Conservation (phyloP, 2,113 vertebrate genomes). For the Ammodytes marinus region DNA sequence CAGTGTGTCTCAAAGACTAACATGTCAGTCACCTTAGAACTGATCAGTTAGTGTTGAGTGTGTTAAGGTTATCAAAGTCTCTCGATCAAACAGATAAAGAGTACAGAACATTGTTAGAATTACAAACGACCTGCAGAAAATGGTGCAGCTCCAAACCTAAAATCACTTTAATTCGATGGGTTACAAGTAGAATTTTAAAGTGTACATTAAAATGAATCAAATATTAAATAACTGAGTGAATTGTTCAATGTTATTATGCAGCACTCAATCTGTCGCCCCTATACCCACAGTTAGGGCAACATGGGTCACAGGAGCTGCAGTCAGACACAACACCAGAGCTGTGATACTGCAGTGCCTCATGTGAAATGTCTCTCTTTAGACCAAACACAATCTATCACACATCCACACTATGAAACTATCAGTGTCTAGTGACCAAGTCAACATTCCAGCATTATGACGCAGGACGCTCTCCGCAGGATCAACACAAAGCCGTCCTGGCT, state of each 20-base stretch:
- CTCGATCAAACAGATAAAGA: background rate
- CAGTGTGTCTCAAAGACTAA: background rate
- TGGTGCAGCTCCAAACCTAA: background rate
- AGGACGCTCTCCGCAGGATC: background rate
- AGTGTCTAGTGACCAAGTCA: constrained; percentile 4
- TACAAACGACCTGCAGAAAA: background rate
- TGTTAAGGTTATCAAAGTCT: background rate
- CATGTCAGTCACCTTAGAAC: background rate
- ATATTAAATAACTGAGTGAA: background rate
- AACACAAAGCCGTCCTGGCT: background rate
- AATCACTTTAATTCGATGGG: background rate
- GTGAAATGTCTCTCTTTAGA: constrained; percentile 48
- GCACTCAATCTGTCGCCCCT: constrained; percentile 31
- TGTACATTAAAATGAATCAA: background rate
- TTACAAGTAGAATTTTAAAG: background rate
- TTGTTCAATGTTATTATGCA: background rate
- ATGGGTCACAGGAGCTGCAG: constrained; percentile 36
- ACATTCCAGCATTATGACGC: background rate
- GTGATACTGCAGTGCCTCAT: constrained; percentile 33
- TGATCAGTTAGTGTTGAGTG: background rate
- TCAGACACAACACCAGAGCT: constrained; percentile 74
- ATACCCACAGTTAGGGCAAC: constrained; percentile 31
- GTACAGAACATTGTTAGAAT: background rate
- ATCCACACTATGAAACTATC: background rate
- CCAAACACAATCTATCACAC: constrained; percentile 72